phyloP scores from a whole-genome alignment of 2,113 vertebrate species.

The Perca schrenkii region DNA sequence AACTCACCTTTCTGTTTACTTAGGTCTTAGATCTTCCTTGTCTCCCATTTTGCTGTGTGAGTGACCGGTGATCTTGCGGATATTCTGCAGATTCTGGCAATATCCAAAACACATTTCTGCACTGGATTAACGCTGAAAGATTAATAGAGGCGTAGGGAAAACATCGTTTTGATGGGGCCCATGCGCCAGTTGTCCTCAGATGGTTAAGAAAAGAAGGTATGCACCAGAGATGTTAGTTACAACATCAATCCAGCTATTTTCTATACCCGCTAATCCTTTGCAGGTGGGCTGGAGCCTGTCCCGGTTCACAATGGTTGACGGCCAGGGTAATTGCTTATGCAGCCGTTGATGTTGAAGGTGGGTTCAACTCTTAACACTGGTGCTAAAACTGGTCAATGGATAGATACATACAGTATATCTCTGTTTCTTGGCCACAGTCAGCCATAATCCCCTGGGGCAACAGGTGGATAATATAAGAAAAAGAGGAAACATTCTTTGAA shows the following conservation, averaged over 20 bases:
- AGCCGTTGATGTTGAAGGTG: not conserved
- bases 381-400: not conserved
- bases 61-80: too few relatives aligned
- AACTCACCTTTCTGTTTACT: too few relatives aligned
- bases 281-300: not conserved
- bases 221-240: too few relatives aligned
- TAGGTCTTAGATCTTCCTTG: too few relatives aligned
- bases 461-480: conserved; percentile 12
- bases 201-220: too few relatives aligned
- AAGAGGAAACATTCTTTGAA: not conserved
- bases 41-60: too few relatives aligned
- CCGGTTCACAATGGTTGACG: not conserved
- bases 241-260: not conserved
- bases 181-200: too few relatives aligned
- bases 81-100: too few relatives aligned
- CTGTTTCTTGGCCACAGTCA: not conserved
- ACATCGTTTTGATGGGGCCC: too few relatives aligned
- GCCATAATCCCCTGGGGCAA: not conserved
- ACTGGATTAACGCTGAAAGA: too few relatives aligned
- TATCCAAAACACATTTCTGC: too few relatives aligned
- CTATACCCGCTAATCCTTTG: not conserved
- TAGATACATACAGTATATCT: not conserved
- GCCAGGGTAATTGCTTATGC: not conserved
- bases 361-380: not conserved
- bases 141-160: too few relatives aligned